A percentile compares a stretch with the other conserved stretches of the same genome.
These are phyloP conservation scores for Tricholaema leucomelas DNA, from an alignment of 2,113 vertebrate species.

Conservation along the genomic window DNA sequence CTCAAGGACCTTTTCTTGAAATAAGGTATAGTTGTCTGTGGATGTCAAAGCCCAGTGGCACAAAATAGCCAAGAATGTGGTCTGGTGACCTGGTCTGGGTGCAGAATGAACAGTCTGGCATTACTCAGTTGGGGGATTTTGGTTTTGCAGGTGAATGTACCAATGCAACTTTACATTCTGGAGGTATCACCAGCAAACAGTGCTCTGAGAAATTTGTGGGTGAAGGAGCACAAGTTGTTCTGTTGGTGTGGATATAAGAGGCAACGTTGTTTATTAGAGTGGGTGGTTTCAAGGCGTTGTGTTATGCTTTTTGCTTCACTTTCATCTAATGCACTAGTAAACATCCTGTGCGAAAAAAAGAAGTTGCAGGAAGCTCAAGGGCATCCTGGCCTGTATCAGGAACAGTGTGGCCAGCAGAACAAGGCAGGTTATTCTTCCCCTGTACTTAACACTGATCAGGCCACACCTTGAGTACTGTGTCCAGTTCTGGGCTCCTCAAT, in stretches of 20 bases:
- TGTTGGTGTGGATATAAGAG: not conserved
- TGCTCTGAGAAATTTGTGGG: not conserved
- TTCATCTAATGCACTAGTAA: not conserved
- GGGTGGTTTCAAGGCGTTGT: not conserved
- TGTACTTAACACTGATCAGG: no score
- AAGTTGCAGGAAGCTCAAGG: not conserved
- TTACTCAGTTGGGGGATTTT: not conserved
- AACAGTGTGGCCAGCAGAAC: no score
- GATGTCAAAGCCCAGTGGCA: not conserved
- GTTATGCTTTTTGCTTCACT: not conserved
- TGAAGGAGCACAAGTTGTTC: not conserved
- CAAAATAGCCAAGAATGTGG: constrained; percentile 12
- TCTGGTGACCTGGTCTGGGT: constrained; percentile 7
- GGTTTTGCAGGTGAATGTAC: not conserved
- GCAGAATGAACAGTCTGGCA: constrained; percentile 25
- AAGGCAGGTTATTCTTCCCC: no score
- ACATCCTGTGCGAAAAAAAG: not conserved
- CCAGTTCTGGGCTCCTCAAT: no score
- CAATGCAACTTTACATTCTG: not conserved
- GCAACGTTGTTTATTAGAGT: not conserved
- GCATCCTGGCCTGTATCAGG: no score
- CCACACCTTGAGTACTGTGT: no score
- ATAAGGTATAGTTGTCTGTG: not conserved
- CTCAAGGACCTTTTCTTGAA: not conserved
- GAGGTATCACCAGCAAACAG: not conserved